phyloP scores from a whole-genome alignment of 2,888 invertebrate genomes.

The Pristionchus arcanus region DNA sequence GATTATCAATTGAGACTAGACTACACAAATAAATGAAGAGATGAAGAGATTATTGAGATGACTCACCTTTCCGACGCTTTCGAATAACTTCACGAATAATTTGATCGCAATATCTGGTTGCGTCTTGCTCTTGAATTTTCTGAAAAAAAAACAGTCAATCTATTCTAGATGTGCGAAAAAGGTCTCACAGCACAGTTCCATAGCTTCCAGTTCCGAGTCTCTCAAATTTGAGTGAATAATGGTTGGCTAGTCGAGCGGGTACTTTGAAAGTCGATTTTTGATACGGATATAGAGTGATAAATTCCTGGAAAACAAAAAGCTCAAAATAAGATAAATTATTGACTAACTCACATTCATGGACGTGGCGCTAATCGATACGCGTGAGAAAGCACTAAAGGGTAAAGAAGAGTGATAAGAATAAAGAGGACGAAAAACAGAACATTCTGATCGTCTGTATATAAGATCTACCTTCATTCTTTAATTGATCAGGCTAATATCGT shows the following conservation, averaged over 20 bases:
- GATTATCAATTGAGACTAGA: neutral
- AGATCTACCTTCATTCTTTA: neutral
- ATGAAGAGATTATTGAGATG: neutral
- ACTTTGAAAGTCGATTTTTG: neutral
- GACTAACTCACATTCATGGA: neutral
- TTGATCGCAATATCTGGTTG: neutral
- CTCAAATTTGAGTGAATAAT: neutral
- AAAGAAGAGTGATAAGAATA: neutral
- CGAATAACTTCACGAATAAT: neutral
- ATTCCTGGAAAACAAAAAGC: neutral
- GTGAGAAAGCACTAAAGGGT: neutral
- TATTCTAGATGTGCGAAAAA: neutral
- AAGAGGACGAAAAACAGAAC: neutral
- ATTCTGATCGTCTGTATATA: neutral
- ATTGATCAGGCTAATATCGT: neutral
- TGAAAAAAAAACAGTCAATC: too few species aligned
- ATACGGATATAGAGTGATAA: neutral
- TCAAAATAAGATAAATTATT: neutral
- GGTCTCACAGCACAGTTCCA: neutral
- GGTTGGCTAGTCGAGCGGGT: neutral
- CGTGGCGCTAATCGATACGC: neutral
- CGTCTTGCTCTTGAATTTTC: neutral
- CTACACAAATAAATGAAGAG: neutral
- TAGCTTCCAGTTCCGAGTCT: neutral
- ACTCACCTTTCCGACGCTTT: neutral